Percentiles rank a stretch among this genome's conserved stretches.
Conservation (phyloP, 2,888 invertebrate genomes). For the Mesorhabditis belari region DNA sequence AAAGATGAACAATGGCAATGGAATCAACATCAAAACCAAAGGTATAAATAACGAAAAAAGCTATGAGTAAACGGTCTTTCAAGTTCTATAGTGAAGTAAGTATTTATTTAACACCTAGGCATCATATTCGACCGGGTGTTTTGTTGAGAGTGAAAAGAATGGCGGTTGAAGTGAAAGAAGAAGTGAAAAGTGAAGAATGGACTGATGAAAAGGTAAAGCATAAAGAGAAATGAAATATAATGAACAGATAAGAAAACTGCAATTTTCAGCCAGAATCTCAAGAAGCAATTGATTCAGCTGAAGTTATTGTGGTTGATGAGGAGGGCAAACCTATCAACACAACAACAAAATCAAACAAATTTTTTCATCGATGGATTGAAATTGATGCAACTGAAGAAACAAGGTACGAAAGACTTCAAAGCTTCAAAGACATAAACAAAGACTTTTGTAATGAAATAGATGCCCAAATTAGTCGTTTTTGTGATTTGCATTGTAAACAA, state of each 20-base stretch:
- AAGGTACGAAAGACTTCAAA: constrained; percentile 32
- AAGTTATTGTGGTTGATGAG: not conserved
- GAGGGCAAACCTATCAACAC: constrained; percentile 4
- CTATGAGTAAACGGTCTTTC: no score
- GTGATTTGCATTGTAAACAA: no score
- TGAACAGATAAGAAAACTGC: not conserved
- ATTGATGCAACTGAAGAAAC: constrained; percentile 43
- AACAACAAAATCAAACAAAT: constrained; percentile 11
- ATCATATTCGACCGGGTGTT: not conserved
- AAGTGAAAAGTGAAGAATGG: not conserved
- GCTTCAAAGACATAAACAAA: no score
- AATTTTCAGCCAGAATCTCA: not conserved
- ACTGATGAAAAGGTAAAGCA: not conserved
- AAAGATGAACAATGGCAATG: not conserved
- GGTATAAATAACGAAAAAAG: no score
- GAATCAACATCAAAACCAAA: not conserved
- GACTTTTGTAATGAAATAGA: no score
- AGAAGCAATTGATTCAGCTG: not conserved
- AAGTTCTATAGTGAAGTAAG: no score
- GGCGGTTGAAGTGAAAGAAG: not conserved
- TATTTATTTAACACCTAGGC: no score
- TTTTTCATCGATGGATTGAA: constrained; percentile 30
- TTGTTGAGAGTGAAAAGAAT: not conserved
- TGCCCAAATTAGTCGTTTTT: no score
- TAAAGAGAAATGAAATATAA: no score